Conservation (phyloP, 2,888 invertebrate species). For the Nowickia ferox region DNA sequence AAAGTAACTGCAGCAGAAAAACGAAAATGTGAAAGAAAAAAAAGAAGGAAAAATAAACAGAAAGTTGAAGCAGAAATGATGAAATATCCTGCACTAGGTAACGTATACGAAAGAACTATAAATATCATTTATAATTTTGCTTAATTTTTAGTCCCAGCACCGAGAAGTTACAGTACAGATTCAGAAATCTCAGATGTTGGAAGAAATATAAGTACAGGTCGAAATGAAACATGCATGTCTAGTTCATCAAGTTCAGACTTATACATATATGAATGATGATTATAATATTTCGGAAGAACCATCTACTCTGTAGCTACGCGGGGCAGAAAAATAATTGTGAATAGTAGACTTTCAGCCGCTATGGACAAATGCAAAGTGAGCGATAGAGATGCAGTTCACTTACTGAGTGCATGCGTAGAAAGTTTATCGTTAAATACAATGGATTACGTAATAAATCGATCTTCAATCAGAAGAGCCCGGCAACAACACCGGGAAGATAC, state of each 20-base stretch:
- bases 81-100: constrained; percentile 33
- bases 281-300: constrained; percentile 7
- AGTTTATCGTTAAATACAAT: constrained; percentile 30
- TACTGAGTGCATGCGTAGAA: constrained; percentile 30
- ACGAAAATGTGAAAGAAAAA: constrained; percentile 35
- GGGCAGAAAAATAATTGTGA: constrained; percentile 17
- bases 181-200: constrained; percentile 8
- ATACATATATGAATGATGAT: too few species aligned
- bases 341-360: background rate
- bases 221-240: too few species aligned
- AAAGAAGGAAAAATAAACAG: too few species aligned
- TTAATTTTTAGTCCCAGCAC: background rate
- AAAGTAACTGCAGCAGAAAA: constrained; percentile 20
- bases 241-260: constrained; percentile 6
- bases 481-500: constrained; percentile 10
- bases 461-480: constrained; percentile 13
- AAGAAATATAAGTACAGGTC: constrained; percentile 5
- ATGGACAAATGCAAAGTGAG: constrained; percentile 36
- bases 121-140: too few species aligned
- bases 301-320: background rate
- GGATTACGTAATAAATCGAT: constrained; percentile 6
- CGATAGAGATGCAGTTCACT: constrained; percentile 29
- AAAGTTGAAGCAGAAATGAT: constrained; percentile 4
- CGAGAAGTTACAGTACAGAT: background rate
- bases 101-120: constrained; percentile 19